A percentile compares a stretch with the other conserved stretches of the same genome.
Evolutionary conservation across 1,140 invertebrate species (phyloP).

Genomic region (Apis cerana): DNA sequence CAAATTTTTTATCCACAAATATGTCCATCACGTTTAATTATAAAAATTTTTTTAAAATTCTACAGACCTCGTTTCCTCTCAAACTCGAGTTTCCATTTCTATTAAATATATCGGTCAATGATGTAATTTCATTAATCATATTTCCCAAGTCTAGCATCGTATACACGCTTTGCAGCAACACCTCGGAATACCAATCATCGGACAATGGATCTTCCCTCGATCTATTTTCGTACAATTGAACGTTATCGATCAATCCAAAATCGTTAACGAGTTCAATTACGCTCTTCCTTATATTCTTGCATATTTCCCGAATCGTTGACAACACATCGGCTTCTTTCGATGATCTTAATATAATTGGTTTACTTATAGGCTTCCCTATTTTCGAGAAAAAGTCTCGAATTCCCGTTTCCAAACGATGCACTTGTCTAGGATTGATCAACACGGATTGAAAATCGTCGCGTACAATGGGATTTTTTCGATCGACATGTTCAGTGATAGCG

Average conservation of each 20-base stretch:
- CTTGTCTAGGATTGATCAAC: conserved; percentile 40
- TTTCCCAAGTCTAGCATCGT: conserved; percentile 33
- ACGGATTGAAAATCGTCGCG: not conserved
- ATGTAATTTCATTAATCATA: conserved; percentile 35
- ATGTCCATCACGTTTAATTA: too few species aligned
- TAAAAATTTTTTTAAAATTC: not conserved
- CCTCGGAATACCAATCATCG: conserved; percentile 42
- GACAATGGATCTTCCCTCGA: conserved; percentile 17
- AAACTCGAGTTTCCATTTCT: not conserved
- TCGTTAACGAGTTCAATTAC: conserved; percentile 22
- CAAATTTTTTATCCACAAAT: not conserved
- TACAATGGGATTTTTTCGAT: not conserved
- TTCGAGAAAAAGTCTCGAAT: conserved; percentile 38
- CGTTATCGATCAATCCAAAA: conserved; percentile 22
- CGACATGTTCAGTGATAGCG: not conserved
- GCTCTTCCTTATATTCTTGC: conserved; percentile 18
- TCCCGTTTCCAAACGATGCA: conserved; percentile 31
- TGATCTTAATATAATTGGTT: conserved; percentile 33
- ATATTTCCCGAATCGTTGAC: conserved; percentile 41
- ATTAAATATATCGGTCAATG: not conserved
- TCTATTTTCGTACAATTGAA: conserved; percentile 23
- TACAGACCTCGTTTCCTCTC: conserved; percentile 21
- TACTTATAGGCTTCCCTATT: conserved; percentile 3
- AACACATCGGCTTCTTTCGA: not conserved
- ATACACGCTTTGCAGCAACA: conserved; percentile 18